Base-by-base conservation (phyloP, 1,140 invertebrate species). In the Mylabris phalerata region DNA sequence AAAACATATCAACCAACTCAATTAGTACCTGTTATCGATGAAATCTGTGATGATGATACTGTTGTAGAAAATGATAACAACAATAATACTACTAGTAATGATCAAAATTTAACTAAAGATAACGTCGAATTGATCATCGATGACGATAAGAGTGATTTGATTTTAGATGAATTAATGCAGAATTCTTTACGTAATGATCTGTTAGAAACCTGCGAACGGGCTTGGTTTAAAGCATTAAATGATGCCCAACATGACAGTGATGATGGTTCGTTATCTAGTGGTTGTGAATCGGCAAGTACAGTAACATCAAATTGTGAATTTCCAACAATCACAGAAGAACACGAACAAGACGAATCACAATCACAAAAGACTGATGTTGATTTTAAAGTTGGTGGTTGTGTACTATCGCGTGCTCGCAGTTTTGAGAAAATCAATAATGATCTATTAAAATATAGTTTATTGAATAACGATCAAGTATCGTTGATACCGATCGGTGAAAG, bases 231-330 rank as follows among this genome's bases (percentile, higher is more conserved):
- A 40, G 65, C 59, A 4, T 48, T 66, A 19, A 50, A 50, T 4
- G 59, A 67, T 24, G 64, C 61, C 45, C 61, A 67, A 9, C 68
- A 72, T 55, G 82, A 84, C 59, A 82, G 81, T 69, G 86, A 89
- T 72, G 86, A 88, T 67, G 86, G 86, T 60, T 83, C 82, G n/a
- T 84, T 88, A 67, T 88, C 87, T 49, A 87, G 84, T 58, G 87
- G 86, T 46, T 89, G 86, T 71, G 86, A 89, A 70, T 87, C 86
- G 3, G 84, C 85, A n/a, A 87, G 85, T 69, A 88, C 85, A 1
- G 84, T 81, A n/a, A 79, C 79, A 32, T 80, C 75, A 5, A 69
- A 72, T 13, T 27, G 60, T 24, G 70, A 71, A 11, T 69, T 68
- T 26, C 60, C 60, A 5, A 59, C 75, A 0, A 78, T 77, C 13